Base-by-base conservation (phyloP, 1,140 invertebrate species). In the Lysiphlebus fabarum region DNA sequence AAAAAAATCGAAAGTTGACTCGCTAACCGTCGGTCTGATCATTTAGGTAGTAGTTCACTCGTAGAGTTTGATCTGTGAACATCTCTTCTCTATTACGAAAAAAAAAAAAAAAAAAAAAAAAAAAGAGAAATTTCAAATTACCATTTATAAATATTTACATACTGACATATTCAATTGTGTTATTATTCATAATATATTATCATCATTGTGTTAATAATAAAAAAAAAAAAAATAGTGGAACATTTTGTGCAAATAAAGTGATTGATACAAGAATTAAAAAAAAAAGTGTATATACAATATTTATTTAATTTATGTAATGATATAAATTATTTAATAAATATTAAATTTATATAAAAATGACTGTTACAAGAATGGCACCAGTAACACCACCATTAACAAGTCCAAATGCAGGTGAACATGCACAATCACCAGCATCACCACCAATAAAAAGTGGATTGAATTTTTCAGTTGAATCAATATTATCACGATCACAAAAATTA, bases 401-500 rank as follows among this genome's bases (percentile, higher is more conserved):
- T 58, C 73, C 75, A 43, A 67, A 65, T 7, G 67, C 69, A 43
- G 62, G 70, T 26, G 66, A 73, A 11, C 69, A 70, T 57, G 67
- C 68, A 1, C 65, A 71, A 59, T 71, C 67, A 26, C 66, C 66
- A 11, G 67, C 70, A 12, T 26, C 66, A 7, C 56, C 66, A 45
- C 66, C 65, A 40, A 4, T 1, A 1, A 26, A 58, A 67, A 64
- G 34, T 44, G 69, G 17, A 43, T 67, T 83, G 38, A 82, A 79
- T 56, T 83, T 83, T 66, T 80, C 77, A 50, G 81, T 82, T n/a
- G 81, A 78, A 0, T 74, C 80, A 0, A 67, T 83, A 4, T 51
- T 82, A 4, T 79, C 77, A 1, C 17, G 2, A 26, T 26, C 17
- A 26, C 17, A 26, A 26, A 26, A 26, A 26, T 26, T 26, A 26